Conservation (phyloP, 2,797 vertebrate species). For the Hyperoplus lanceolatus region DNA sequence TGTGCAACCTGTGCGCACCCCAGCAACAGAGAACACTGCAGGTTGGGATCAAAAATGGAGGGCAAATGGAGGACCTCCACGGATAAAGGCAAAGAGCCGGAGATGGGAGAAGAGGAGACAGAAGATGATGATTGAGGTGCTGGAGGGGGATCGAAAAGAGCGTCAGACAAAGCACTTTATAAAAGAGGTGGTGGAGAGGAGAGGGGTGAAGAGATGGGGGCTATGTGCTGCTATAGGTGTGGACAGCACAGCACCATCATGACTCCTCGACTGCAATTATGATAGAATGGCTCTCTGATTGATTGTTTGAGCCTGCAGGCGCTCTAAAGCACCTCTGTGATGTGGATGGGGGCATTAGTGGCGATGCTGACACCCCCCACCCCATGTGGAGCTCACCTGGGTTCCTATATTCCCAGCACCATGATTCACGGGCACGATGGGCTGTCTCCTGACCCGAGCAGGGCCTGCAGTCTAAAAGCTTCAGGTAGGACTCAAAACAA, state of each 20-base stretch:
- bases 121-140: constrained; percentile 44
- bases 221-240: constrained; percentile 58
- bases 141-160: constrained; percentile 38
- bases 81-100: constrained; percentile 18
- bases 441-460: constrained; percentile 71
- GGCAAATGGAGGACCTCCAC: constrained; percentile 28
- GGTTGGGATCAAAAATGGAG: constrained; percentile 52
- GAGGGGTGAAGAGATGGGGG: constrained; percentile 32
- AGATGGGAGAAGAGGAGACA: constrained; percentile 12
- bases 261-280: constrained; percentile 75
- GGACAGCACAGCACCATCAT: constrained; percentile 46
- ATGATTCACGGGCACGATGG: constrained; percentile 81
- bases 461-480: constrained; percentile 74
- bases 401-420: constrained; percentile 69
- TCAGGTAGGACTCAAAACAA: constrained; percentile 81
- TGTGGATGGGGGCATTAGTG: constrained; percentile 60
- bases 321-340: constrained; percentile 66
- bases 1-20: constrained; percentile 16
- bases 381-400: constrained; percentile 63
- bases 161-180: constrained; percentile 40
- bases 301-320: constrained; percentile 74
- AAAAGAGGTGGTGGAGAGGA: constrained; percentile 19
- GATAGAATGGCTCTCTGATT: constrained; percentile 76
- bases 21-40: constrained; percentile 18
- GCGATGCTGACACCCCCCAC: constrained; percentile 46